phyloP scores from a whole-genome alignment of 2,797 vertebrate species.

The Catamblyrhynchus diadema region DNA sequence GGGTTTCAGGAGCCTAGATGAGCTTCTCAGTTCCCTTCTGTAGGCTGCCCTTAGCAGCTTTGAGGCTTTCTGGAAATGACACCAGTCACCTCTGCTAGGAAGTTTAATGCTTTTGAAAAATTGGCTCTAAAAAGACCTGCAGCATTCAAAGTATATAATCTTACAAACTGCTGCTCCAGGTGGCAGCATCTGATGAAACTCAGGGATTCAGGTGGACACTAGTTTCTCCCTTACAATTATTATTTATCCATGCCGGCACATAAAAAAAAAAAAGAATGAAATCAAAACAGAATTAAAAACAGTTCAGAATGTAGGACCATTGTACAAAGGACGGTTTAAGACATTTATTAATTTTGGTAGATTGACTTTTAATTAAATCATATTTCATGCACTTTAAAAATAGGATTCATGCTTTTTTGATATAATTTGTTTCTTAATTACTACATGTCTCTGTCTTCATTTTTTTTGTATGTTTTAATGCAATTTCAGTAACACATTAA shows the following conservation, averaged over 20 bases:
- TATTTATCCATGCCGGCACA: background rate
- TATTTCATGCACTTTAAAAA: background rate
- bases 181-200: background rate
- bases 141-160: background rate
- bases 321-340: background rate
- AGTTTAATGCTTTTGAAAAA: background rate
- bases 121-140: background rate
- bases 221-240: background rate
- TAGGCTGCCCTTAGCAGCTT: background rate
- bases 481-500: background rate
- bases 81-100: background rate
- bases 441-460: background rate
- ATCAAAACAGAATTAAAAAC: background rate
- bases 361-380: background rate
- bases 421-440: background rate
- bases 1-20: rapidly evolving
- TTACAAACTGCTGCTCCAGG: background rate
- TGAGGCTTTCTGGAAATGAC: background rate
- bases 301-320: background rate
- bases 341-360: slow-evolving; percentile 18
- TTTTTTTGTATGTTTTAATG: background rate
- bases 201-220: background rate
- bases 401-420: background rate
- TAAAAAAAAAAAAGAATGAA: background rate
- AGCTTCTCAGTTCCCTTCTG: background rate